phyloP scores from a whole-genome alignment of 2,888 invertebrate genomes.

The Dichetophora obliterata region DNA sequence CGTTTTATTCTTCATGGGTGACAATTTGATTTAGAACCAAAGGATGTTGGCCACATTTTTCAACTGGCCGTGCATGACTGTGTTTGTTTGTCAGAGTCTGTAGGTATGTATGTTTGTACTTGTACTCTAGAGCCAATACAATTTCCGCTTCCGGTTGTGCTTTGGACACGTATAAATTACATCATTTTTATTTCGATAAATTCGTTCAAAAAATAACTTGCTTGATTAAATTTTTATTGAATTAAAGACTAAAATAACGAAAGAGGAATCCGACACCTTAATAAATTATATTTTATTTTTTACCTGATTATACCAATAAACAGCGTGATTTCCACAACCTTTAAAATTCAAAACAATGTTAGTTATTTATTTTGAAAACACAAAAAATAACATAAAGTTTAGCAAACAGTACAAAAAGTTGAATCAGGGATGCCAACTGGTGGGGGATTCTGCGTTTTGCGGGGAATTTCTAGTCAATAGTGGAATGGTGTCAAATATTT shows the following conservation, averaged over 20 bases:
- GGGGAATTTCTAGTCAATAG: too few relatives aligned
- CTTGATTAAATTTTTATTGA: constrained; percentile 25
- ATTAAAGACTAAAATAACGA: background rate
- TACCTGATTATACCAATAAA: too few relatives aligned
- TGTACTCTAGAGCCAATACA: constrained; percentile 19
- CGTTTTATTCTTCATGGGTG: constrained; percentile 20
- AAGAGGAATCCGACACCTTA: background rate
- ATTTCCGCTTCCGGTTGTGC: constrained; percentile 26
- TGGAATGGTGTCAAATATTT: too few relatives aligned
- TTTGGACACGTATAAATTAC: constrained; percentile 29
- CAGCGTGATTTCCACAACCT: too few relatives aligned
- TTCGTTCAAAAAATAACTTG: background rate
- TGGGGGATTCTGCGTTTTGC: too few relatives aligned
- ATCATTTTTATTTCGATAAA: constrained; percentile 26
- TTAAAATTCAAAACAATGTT: too few relatives aligned
- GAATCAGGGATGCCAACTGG: too few relatives aligned
- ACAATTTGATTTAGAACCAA: constrained; percentile 37
- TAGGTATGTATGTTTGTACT: background rate
- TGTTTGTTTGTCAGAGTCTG: background rate
- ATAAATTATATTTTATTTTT: too few relatives aligned
- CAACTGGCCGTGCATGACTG: background rate
- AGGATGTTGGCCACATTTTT: constrained; percentile 34
- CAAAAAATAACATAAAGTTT: too few relatives aligned
- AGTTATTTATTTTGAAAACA: too few relatives aligned
- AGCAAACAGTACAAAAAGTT: too few relatives aligned